A percentile compares a stretch with the other conserved stretches of the same genome.
These are phyloP conservation scores for Sylvicola fuscatus DNA, from an alignment of 2,888 invertebrate genomes.

Conservation along the genomic window DNA sequence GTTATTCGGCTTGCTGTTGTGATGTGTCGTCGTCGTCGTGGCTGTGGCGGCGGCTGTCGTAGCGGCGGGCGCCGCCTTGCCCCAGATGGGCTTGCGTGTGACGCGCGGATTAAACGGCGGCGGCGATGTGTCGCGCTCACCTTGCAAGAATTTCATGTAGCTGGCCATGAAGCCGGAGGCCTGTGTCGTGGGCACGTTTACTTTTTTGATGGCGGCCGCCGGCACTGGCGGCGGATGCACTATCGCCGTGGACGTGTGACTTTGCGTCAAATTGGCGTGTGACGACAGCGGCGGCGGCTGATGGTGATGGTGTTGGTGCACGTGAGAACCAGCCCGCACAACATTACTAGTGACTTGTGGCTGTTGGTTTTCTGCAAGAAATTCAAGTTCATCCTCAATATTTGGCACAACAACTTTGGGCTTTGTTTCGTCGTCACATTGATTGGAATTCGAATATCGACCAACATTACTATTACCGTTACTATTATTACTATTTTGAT, in stretches of 20 bases:
- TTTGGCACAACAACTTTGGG: constrained; percentile 75
- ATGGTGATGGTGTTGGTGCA: constrained; percentile 14
- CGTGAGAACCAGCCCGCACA: constrained; percentile 32
- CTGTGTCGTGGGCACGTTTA: constrained; percentile 35
- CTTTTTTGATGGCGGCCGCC: constrained; percentile 28
- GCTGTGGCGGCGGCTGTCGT: constrained; percentile 28
- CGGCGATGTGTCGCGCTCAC: constrained; percentile 62
- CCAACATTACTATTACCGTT: too few relatives aligned
- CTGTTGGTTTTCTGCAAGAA: constrained; percentile 35
- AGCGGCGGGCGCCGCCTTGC: constrained; percentile 15
- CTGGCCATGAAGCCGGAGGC: constrained; percentile 71
- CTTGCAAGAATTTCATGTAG: constrained; percentile 66
- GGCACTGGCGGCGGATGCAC: constrained; percentile 14
- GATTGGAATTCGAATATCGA: constrained; percentile 3
- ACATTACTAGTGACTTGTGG: constrained; percentile 15
- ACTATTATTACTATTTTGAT: constrained; percentile 9
- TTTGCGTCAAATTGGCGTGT: constrained; percentile 16
- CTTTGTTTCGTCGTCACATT: constrained; percentile 38
- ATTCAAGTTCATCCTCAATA: constrained; percentile 73
- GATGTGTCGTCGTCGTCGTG: constrained; percentile 27
- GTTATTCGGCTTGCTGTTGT: constrained; percentile 16
- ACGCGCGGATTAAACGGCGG: constrained; percentile 29
- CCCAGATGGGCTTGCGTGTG: background rate
- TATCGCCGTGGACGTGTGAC: constrained; percentile 13
- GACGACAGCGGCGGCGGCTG: constrained; percentile 7